These are phyloP conservation scores for Volucella bombylans DNA, from an alignment of 2,888 invertebrate species.

Conservation along the genomic window DNA sequence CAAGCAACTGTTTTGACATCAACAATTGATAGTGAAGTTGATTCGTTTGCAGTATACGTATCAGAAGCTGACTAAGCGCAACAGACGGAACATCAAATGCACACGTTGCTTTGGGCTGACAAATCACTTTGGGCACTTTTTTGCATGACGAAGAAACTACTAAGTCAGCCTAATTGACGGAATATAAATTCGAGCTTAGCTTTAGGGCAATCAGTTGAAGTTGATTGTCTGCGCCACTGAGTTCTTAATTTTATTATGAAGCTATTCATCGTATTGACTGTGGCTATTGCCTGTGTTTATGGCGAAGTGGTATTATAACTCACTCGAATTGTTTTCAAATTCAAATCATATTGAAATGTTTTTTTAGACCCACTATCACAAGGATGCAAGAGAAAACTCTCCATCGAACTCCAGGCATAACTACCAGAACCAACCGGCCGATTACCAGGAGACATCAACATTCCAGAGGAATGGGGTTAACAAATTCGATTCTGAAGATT, in stretches of 20 bases:
- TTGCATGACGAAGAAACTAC: not conserved
- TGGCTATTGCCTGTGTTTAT: conserved; percentile 6
- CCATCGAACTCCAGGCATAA: not conserved
- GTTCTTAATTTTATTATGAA: conserved; percentile 10
- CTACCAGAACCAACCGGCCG: no score
- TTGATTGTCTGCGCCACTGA: not conserved
- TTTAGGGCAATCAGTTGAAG: not conserved
- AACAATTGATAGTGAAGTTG: no score
- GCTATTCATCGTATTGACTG: conserved; percentile 11
- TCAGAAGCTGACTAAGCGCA: no score
- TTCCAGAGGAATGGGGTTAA: no score
- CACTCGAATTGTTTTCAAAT: not conserved
- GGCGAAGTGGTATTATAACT: conserved; percentile 16
- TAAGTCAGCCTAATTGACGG: not conserved
- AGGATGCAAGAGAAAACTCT: not conserved
- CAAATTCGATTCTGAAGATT: not conserved
- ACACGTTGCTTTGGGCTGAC: not conserved
- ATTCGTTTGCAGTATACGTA: no score
- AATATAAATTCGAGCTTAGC: conserved; percentile 6
- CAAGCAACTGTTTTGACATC: no score
- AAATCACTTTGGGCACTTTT: not conserved
- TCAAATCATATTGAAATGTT: not conserved
- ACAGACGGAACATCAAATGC: no score
- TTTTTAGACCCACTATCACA: not conserved
- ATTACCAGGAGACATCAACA: no score